phyloP scores from a whole-genome alignment of 30 jellyfish, hydroid and myxozoan genomes.

The Aurelia sp. region DNA sequence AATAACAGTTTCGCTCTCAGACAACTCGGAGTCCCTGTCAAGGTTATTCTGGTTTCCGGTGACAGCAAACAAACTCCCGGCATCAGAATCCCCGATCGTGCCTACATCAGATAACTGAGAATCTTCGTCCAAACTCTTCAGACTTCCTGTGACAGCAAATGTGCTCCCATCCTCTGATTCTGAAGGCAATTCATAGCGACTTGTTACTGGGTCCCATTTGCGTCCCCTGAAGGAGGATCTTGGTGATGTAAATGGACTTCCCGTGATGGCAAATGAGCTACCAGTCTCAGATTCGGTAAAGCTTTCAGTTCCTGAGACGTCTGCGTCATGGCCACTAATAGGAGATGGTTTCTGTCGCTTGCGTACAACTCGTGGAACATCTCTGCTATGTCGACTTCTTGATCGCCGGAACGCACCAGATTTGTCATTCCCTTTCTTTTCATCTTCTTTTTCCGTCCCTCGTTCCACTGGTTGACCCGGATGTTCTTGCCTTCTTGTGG shows the following conservation, averaged over 20 bases:
- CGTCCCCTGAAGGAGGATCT: conserved; percentile 34
- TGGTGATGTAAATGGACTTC: conserved; percentile 43
- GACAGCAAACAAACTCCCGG: neutral
- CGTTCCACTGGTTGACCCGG: neutral
- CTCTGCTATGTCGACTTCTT: conserved; percentile 41
- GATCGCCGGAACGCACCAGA: conserved; percentile 29
- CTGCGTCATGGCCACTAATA: conserved; percentile 9
- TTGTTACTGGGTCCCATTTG: neutral
- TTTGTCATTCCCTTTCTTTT: neutral
- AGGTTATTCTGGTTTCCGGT: neutral
- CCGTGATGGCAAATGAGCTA: conserved; percentile 39
- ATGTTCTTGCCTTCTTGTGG: no score
- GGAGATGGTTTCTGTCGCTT: conserved; percentile 16
- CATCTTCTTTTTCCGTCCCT: neutral
- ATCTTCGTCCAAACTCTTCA: conserved; percentile 3
- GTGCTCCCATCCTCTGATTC: conserved; percentile 44
- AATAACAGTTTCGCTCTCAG: conserved; percentile 16
- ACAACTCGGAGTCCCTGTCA: conserved; percentile 4
- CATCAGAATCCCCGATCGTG: conserved; percentile 30
- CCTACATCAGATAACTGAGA: conserved; percentile 9
- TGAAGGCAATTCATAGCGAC: neutral
- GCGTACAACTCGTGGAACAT: conserved; percentile 42
- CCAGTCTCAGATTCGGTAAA: conserved; percentile 54
- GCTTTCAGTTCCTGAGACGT: conserved; percentile 15
- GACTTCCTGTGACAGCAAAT: conserved; percentile 24